These are phyloP conservation scores for Tuta absoluta DNA, from an alignment of 2,888 invertebrate genomes.

Conservation along the genomic window DNA sequence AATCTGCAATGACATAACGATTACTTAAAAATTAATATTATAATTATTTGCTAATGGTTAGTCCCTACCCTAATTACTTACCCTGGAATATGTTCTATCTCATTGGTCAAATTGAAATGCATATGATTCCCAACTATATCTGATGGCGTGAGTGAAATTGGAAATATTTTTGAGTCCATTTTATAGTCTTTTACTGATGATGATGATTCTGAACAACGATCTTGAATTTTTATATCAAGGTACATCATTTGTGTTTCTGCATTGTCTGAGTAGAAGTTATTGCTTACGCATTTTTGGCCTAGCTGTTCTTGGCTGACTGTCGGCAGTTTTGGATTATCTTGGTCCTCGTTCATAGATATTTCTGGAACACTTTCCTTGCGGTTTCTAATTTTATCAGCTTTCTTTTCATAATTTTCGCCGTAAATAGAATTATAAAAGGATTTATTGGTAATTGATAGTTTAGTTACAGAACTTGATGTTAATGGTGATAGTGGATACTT, in stretches of 20 bases:
- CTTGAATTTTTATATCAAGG: conserved; percentile 45
- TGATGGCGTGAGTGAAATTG: conserved; percentile 27
- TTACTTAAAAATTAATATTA: not conserved
- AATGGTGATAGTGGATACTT: conserved; percentile 58
- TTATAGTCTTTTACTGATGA: conserved; percentile 53
- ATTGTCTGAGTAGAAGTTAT: conserved; percentile 63
- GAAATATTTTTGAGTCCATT: conserved; percentile 44
- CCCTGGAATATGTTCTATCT: not conserved
- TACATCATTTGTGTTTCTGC: conserved; percentile 63
- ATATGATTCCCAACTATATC: not conserved
- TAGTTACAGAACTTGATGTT: conserved; percentile 67
- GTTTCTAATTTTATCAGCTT: conserved; percentile 37
- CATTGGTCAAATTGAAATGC: not conserved
- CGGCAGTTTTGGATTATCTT: not conserved
- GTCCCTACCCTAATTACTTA: not conserved
- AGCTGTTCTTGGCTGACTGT: conserved; percentile 35
- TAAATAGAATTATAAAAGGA: conserved; percentile 75
- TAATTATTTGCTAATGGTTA: not conserved
- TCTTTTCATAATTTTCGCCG: conserved; percentile 47
- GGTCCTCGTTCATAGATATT: not conserved
- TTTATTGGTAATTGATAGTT: conserved; percentile 72
- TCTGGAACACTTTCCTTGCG: conserved; percentile 43
- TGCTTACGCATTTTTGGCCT: conserved; percentile 53
- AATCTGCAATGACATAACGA: not conserved
- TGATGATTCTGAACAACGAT: conserved; percentile 45